Percentiles rank a stretch among this genome's conserved stretches.
phyloP scores from a whole-genome alignment of 2,888 invertebrate genomes.

The Lordiphosa andalusiaca region DNA sequence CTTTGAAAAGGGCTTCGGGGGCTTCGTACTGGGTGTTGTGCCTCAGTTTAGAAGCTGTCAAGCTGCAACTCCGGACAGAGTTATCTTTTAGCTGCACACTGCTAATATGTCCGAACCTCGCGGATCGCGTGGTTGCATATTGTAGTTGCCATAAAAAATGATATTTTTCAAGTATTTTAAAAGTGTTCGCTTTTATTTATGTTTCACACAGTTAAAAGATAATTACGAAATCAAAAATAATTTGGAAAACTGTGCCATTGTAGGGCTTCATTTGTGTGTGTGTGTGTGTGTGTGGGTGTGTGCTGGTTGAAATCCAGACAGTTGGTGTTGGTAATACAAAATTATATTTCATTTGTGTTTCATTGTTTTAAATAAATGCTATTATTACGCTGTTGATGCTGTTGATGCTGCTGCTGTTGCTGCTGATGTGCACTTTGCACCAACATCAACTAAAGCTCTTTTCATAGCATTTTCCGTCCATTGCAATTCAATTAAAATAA shows the following conservation, averaged over 20 bases:
- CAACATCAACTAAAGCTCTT: slow-evolving; percentile 46
- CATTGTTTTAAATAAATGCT: slow-evolving; percentile 71
- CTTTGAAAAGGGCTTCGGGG: too few relatives aligned
- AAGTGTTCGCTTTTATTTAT: too few relatives aligned
- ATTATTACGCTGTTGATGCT: slow-evolving; percentile 44
- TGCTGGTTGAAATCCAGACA: slow-evolving; percentile 14
- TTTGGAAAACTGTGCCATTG: slow-evolving; percentile 10
- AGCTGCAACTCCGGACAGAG: too few relatives aligned
- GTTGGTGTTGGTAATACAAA: slow-evolving; percentile 34
- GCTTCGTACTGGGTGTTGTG: too few relatives aligned
- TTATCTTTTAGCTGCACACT: too few relatives aligned
- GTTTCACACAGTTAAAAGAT: too few relatives aligned
- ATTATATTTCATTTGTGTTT: slow-evolving; percentile 66
- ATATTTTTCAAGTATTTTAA: too few relatives aligned
- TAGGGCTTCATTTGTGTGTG: slow-evolving; percentile 3
- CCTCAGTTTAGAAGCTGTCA: too few relatives aligned
- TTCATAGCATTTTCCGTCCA: not conserved
- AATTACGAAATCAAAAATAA: not conserved
- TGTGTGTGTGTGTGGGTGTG: slow-evolving; percentile 7
- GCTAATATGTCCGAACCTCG: too few relatives aligned
- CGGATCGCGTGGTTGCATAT: too few relatives aligned
- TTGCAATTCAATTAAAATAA: slow-evolving; percentile 3
- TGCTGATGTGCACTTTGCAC: slow-evolving; percentile 49
- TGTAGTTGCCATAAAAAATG: too few relatives aligned
- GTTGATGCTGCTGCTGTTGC: too few relatives aligned